Evolutionary conservation across 2,113 vertebrate genomes (phyloP).

Genomic region (Stictonetta naevosa): DNA sequence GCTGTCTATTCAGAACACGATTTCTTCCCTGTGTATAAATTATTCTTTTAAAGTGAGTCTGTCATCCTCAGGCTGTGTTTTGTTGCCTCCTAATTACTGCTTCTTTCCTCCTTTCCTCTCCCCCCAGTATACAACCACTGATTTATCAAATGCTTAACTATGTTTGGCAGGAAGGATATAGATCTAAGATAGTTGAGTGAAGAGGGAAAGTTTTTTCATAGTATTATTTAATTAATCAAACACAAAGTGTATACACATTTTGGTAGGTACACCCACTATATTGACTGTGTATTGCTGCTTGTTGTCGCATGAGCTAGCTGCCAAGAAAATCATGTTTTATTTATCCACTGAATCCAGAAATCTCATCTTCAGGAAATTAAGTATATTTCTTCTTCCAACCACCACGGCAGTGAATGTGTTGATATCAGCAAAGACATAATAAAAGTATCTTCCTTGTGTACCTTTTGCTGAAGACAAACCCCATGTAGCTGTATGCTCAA

Average conservation of each 20-base stretch:
- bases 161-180: not conserved
- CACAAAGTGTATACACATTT: not conserved
- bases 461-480: fast-evolving
- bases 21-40: not conserved
- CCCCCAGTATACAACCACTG: not conserved
- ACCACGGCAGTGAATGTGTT: not conserved
- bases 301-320: not conserved
- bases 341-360: not conserved
- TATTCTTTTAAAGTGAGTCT: slow-evolving; percentile 27
- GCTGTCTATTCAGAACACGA: not conserved
- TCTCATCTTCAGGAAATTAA: not conserved
- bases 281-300: not conserved
- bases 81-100: not conserved
- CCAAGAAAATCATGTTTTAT: not conserved
- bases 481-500: not conserved
- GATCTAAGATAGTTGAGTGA: not conserved
- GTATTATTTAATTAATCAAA: not conserved
- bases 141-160: not conserved
- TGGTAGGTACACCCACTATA: not conserved
- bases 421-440: not conserved
- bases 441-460: not conserved
- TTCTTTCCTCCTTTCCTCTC: not conserved
- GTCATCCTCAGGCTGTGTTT: slow-evolving; percentile 21
- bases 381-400: not conserved
- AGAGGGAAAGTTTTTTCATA: not conserved